A percentile compares a stretch with the other conserved stretches of the same genome.
phyloP scores from a whole-genome alignment of 2,113 vertebrate genomes.

The Melanotaenia duboulayi region DNA sequence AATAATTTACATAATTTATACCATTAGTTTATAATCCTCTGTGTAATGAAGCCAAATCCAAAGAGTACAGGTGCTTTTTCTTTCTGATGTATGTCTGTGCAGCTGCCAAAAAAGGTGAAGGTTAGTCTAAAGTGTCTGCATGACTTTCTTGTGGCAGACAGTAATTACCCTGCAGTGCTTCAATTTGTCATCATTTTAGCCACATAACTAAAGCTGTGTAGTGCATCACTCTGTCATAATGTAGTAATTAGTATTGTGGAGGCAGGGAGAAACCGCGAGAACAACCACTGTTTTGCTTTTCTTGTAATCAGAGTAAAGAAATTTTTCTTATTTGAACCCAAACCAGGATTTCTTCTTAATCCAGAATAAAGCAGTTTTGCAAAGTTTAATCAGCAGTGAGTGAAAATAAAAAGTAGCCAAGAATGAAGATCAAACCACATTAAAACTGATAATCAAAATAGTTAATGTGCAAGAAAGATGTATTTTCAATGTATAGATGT shows the following conservation, averaged over 20 bases:
- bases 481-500: no score
- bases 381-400: no score
- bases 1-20: neutral
- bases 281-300: neutral
- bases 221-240: conserved; percentile 56
- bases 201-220: conserved; percentile 19
- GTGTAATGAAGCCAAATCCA: conserved; percentile 33
- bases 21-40: conserved; percentile 7
- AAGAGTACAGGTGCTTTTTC: conserved; percentile 8
- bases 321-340: neutral
- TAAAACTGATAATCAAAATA: no score
- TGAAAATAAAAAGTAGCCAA: neutral
- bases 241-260: conserved; percentile 61
- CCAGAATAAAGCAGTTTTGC: neutral
- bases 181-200: conserved; percentile 59
- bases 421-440: neutral
- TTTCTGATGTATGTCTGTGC: conserved; percentile 23
- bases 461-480: no score
- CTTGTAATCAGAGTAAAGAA: neutral
- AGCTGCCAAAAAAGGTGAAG: conserved; percentile 51
- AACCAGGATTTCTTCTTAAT: neutral
- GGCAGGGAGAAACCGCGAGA: no score
- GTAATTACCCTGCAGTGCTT: conserved; percentile 47
- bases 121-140: conserved; percentile 41
- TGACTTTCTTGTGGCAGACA: conserved; percentile 37